Evolutionary conservation across 1,140 invertebrate genomes (phyloP), one percentile per base, ranked within the genome.

Genomic region (Cotesia chilonis): DNA sequence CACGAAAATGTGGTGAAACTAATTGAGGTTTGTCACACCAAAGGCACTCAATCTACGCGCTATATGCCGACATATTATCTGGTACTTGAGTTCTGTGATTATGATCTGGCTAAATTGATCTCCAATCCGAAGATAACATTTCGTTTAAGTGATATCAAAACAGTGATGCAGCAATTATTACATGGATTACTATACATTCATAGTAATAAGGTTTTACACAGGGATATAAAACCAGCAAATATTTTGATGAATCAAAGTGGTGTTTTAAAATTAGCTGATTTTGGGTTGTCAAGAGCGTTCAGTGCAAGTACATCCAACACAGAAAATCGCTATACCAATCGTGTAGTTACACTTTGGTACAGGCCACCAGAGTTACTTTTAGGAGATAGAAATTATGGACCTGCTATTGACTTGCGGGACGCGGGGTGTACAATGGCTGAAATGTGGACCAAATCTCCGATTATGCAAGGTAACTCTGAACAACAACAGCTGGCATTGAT

Each of bases 161-260:
- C 97, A 88, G 96, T 97, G 1, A 97, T 99, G 92, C 96, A 99
- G 84, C 98, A 99, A 83, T 87, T 99, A 36, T 86, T 99, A 0
- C 97, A 99, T 86, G 98, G 98, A 37, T 88, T 99, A 0, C 98
- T 97, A 84, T 99, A 97, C 80, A 99, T 99, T 83, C 97, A 99
- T 81, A 96, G 93, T 77, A 98, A 98, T 87, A 71, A 92, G 91
- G 95, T 96, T 74, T 84, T 98, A 0, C 96, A 97, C 83, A 90
- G 97, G 80, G 97, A 99, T 82, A 98, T 99, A 96, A 99, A 99
- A 88, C 96, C 98, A 57, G 98, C 98, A 0, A 99, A 99, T 90
- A 96, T 99, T 63, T 87, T 99, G 2, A 97, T 99, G 64, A 99
- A 97, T 2, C 98, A 98, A 86, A 94, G 94, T 88, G 98, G 98